These are phyloP conservation scores for Potamilus streckersoni DNA, from an alignment of 1,140 invertebrate genomes.

Conservation along the genomic window DNA sequence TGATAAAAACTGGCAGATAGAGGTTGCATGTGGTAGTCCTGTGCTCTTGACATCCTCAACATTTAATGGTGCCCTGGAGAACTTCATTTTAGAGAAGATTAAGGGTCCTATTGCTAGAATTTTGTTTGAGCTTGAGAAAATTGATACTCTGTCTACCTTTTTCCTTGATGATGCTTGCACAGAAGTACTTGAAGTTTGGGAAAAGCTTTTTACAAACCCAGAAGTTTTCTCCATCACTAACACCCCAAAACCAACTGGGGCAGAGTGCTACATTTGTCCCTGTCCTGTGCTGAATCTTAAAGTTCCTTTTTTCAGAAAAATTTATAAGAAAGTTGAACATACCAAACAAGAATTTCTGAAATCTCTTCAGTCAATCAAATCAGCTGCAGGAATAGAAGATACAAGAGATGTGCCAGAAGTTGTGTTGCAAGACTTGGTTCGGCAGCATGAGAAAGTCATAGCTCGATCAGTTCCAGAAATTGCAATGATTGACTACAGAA, in stretches of 20 bases:
- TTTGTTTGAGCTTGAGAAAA: constrained; percentile 13
- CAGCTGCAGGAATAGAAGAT: constrained; percentile 9
- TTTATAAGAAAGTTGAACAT: constrained; percentile 15
- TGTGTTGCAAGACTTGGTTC: constrained; percentile 6
- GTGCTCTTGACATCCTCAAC: constrained; percentile 8
- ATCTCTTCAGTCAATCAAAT: background rate
- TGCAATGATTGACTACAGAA: background rate
- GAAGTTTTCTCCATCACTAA: constrained; percentile 1
- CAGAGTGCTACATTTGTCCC: constrained; percentile 21
- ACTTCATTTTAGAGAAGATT: background rate
- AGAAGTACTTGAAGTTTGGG: constrained; percentile 7
- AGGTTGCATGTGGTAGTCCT: constrained; percentile 14
- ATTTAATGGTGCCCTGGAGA: constrained; percentile 19
- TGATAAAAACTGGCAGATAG: constrained; percentile 13
- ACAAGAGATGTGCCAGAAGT: constrained; percentile 10
- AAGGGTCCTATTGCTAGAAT: constrained; percentile 14
- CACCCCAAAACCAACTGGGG: constrained; percentile 9
- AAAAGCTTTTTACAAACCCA: background rate
- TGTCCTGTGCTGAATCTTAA: constrained; percentile 11
- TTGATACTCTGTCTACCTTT: constrained; percentile 14
- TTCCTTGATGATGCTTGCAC: constrained; percentile 8
- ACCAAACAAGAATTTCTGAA: constrained; percentile 16
- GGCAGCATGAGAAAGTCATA: constrained; percentile 7
- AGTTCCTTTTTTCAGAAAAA: constrained; percentile 11
- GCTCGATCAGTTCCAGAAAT: background rate